phyloP scores from a whole-genome alignment of 2,113 vertebrate species.

The Pterocles gutturalis region DNA sequence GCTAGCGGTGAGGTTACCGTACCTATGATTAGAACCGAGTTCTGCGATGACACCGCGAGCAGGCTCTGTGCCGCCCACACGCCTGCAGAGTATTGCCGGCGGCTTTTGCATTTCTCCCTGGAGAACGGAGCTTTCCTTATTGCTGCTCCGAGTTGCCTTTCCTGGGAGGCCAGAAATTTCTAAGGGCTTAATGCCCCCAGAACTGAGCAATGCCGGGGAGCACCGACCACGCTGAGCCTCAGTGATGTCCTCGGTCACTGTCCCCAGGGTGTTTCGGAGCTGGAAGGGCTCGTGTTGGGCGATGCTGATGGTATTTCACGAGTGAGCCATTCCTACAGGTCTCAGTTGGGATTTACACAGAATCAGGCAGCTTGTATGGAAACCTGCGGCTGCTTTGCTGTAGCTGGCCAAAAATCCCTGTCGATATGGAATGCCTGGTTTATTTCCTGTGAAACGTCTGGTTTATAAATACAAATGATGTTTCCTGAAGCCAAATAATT shows the following conservation, averaged over 20 bases:
- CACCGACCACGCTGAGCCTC: not conserved
- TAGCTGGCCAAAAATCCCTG: not conserved
- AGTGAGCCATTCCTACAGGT: not conserved
- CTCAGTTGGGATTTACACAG: not conserved
- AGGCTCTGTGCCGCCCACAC: not conserved
- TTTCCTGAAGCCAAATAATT: not conserved
- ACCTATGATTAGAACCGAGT: not conserved
- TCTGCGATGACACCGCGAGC: not conserved
- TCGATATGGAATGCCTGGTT: not conserved
- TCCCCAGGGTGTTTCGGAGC: not conserved
- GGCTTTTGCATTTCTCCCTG: not conserved
- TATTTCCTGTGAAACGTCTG: not conserved
- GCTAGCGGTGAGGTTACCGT: not conserved
- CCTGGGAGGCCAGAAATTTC: not conserved
- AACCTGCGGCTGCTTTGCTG: not conserved
- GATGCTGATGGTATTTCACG: not conserved
- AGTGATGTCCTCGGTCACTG: not conserved
- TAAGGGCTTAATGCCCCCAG: not conserved
- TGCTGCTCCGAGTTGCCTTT: not conserved
- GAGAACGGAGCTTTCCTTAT: not conserved
- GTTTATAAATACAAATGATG: not conserved
- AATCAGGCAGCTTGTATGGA: not conserved
- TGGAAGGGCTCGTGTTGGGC: not conserved
- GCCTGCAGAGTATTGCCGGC: not conserved
- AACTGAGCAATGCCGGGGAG: rapidly evolving